Base-by-base conservation (phyloP, 1,140 invertebrate genomes). In the Stegodyphus mimosarum region DNA sequence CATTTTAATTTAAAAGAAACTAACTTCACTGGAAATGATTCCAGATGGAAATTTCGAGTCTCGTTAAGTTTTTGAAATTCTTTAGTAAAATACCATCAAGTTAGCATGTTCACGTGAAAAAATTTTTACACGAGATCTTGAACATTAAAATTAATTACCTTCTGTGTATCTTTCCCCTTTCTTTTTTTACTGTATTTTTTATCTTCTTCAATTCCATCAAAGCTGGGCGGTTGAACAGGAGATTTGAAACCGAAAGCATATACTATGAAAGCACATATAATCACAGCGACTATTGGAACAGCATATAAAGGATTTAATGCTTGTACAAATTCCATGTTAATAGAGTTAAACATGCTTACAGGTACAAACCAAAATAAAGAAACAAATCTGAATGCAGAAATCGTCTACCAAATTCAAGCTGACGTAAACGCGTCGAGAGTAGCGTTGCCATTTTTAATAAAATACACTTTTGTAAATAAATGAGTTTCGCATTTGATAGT, bases 211-310 rank as follows among this genome's bases (percentile, higher is more conserved):
- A 89, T 87, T 84, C 90, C 89, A 87, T 90, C 89, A 87, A 90
- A 90, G 87, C 89, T 90, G 64, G 90, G 90, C 77, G 90, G 90
- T 80, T 90, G 90, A 55, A 88, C 89, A 69, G 90, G 89, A 15
- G 90, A 90, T 88, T 90, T 90, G 87, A 91, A 91, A 67, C 90
- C 90, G 87, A 91, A 90, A 50, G 90, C 89, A 89, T 90, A 91
- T 69, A 91, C 90, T 17, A 91, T 86, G 80, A 91, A 87, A 50
- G 90, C 90, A 88, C 90, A 90, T 2, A 91, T 76, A 70, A 91
- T 84, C 75, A 91, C 90, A 33, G 89, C 90, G 51, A 90, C 87
- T 49, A 91, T 90, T 49, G 90, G 90, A 17, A 91, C 71, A 52
- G 90, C 90, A 79, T 90, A 90, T 66, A 89, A 88, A 48, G 89